These are phyloP conservation scores for Tapera naevia DNA, from an alignment of 2,797 vertebrate genomes.

Conservation along the genomic window DNA sequence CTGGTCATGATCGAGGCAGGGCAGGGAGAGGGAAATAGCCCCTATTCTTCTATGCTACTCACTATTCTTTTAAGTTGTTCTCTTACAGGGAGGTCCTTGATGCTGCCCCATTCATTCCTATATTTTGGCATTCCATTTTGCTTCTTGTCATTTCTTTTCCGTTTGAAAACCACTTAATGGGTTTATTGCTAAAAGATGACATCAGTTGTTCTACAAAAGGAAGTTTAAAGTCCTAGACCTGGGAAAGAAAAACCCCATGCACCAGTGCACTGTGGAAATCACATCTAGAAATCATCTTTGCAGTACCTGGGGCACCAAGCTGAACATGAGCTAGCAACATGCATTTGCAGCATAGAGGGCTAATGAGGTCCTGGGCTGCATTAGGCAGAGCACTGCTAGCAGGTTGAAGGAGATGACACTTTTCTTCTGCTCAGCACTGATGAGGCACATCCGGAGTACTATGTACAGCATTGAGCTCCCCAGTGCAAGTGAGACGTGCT, in stretches of 20 bases:
- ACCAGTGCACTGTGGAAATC: background rate
- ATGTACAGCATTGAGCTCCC: too few relatives aligned
- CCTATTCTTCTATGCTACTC: background rate
- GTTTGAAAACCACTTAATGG: background rate
- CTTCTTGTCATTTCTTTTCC: background rate
- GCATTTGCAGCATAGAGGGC: background rate
- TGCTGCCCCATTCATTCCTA: background rate
- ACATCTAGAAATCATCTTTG: background rate
- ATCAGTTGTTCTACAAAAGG: background rate
- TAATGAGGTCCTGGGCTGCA: background rate
- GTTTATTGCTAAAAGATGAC: background rate
- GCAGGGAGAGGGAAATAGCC: background rate
- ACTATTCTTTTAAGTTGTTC: background rate
- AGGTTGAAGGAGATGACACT: too few relatives aligned
- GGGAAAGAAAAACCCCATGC: background rate
- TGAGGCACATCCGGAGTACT: too few relatives aligned
- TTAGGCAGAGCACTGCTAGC: background rate
- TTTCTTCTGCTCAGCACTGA: too few relatives aligned
- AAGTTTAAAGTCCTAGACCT: background rate
- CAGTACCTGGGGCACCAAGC: accelerated
- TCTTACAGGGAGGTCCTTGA: accelerated
- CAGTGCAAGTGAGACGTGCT: too few relatives aligned
- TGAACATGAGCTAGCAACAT: background rate
- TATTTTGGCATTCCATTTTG: background rate
- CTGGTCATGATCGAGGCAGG: background rate